Evolutionary conservation across 1,140 invertebrate genomes (phyloP), one percentile per base, ranked within the genome.

Genomic region (Liolophura sinensis): DNA sequence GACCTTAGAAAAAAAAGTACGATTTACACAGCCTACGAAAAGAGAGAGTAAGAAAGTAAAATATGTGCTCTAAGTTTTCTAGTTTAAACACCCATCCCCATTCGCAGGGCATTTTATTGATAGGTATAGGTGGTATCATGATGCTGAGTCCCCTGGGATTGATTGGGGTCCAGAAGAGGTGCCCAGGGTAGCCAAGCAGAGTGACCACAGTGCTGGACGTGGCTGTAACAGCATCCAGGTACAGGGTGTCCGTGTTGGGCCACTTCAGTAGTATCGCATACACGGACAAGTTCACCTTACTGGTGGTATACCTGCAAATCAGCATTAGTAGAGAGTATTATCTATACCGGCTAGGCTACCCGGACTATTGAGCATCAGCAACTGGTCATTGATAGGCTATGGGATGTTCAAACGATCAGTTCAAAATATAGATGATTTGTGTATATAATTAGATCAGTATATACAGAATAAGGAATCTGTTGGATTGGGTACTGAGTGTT

Each of bases 271-370:
- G 56, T 24, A 79, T 71, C 11, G 71, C 73, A 55, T 75, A 72
- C 1, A 92, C 79, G 1, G 91, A 49, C 82, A 82, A 64, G 22
- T 49, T 48, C 12, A 51, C 62, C 14, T 52, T 56, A 7, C 73
- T 52, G 31, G 31, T 40, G 16, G 71, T 74, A 47, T 76, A 83
- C 81, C 79, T 75, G 31, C 31, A 67, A 62, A 7, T 40, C 31
- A 5, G 31, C 9, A 40, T 40, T 40, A 5, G 31, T 40, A 9
- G 31, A 40, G 31, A 3, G 31, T 9, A 9, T 9, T 40, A 9
- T 5, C 31, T 40, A 9, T 40, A 9, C 9, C 9, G 31, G 31
- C 31, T 40, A 9, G 9, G 9, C 3, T 9, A 40, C n/a, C n/a
- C n/a, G n/a, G n/a, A 40, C 31, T 40, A 40, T 5, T 40, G 31